phyloP scores from a whole-genome alignment of 2,888 invertebrate genomes.

The Amblyjoppa proteus region DNA sequence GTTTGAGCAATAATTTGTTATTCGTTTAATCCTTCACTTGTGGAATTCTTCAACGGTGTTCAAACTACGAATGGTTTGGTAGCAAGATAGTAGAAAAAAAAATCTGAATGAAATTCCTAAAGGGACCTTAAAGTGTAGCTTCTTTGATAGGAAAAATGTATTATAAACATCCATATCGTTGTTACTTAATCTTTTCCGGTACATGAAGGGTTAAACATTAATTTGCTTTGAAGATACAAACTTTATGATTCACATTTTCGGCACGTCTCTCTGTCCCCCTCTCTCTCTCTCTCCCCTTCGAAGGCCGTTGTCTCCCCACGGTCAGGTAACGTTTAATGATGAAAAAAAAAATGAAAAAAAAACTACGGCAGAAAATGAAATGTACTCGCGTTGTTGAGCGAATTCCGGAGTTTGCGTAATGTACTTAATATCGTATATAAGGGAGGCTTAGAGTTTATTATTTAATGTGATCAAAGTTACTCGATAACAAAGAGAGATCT shows the following conservation, averaged over 20 bases:
- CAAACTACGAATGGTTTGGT: not conserved
- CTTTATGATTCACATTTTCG: conserved; percentile 4
- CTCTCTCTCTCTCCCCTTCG: not conserved
- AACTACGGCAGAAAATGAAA: conserved; percentile 32
- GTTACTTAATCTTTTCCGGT: not conserved
- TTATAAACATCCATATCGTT: conserved; percentile 18
- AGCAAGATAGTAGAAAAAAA: no score
- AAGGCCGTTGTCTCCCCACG: conserved; percentile 13
- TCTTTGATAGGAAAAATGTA: not conserved
- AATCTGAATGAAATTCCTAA: conserved; percentile 21
- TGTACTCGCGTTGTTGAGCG: conserved; percentile 43
- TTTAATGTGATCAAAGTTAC: conserved; percentile 58
- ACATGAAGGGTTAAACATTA: conserved; percentile 9
- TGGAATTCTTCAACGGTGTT: not conserved
- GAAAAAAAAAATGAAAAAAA: conserved; percentile 21
- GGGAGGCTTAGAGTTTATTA: conserved; percentile 42
- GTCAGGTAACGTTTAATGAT: not conserved
- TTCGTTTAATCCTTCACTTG: conserved; percentile 11
- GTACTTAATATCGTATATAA: conserved; percentile 49
- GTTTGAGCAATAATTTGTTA: not conserved
- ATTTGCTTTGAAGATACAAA: conserved; percentile 10
- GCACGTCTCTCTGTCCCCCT: not conserved
- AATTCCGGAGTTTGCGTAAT: conserved; percentile 36
- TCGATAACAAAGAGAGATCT: conserved; percentile 43
- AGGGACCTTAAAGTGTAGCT: conserved; percentile 5